Evolutionary conservation across 2,888 invertebrate species (phyloP).

Genomic region (Teleogryllus oceanicus): DNA sequence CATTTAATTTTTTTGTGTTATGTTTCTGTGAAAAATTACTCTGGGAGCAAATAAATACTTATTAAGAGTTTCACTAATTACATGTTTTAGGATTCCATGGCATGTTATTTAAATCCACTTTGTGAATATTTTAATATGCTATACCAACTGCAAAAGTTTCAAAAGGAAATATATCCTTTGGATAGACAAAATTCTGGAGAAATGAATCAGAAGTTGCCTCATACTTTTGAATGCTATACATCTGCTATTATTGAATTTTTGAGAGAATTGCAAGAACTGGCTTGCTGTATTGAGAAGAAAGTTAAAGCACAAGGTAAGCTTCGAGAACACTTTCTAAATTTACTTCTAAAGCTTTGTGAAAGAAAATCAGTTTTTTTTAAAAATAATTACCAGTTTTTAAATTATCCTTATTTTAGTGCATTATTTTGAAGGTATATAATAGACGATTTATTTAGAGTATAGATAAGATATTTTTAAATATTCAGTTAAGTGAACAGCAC

Average conservation of each 20-base stretch:
- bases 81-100: not conserved
- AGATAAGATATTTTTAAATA: too few species aligned
- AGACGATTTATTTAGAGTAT: too few species aligned
- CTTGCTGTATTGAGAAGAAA: constrained; percentile 47
- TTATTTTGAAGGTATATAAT: too few species aligned
- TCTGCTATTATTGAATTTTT: constrained; percentile 48
- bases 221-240: constrained; percentile 52
- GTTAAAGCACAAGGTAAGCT: constrained; percentile 46
- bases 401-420: too few species aligned
- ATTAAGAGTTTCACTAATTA: not conserved
- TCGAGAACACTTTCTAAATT: not conserved
- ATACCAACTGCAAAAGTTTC: constrained; percentile 46
- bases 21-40: not conserved
- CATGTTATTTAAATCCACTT: constrained; percentile 41
- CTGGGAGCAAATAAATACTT: not conserved
- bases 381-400: too few species aligned
- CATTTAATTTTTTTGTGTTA: not conserved
- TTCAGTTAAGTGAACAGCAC: not conserved
- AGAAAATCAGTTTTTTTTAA: too few species aligned
- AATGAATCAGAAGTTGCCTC: constrained; percentile 39
- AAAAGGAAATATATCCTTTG: constrained; percentile 43
- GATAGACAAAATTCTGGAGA: constrained; percentile 25
- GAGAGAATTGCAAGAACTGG: constrained; percentile 44
- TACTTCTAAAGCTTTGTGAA: not conserved
- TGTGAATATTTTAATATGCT: constrained; percentile 42